These are phyloP conservation scores for Drosophila kanapiae DNA, from an alignment of 1,140 invertebrate species.

Conservation along the genomic window DNA sequence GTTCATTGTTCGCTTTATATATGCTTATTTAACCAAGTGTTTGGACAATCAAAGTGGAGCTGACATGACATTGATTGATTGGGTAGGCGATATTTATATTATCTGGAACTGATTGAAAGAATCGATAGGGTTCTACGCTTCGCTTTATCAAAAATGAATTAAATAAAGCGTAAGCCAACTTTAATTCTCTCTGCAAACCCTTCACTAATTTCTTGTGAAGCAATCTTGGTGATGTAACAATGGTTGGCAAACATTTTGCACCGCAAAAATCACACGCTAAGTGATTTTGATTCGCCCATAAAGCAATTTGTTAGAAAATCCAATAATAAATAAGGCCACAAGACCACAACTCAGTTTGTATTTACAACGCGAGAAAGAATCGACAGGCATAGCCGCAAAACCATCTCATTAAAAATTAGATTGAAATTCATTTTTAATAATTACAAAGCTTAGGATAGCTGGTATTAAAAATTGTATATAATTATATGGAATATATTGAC, in stretches of 20 bases:
- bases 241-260: constrained; percentile 17
- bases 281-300: constrained; percentile 44
- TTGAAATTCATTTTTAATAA: constrained; percentile 72
- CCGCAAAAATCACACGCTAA: constrained; percentile 64
- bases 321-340: constrained; percentile 26
- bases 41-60: constrained; percentile 35
- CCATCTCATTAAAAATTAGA: constrained; percentile 76
- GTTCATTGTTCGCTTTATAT: constrained; percentile 36
- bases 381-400: constrained; percentile 41
- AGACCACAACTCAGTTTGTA: constrained; percentile 39
- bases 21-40: constrained; percentile 44
- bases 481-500: constrained; percentile 3
- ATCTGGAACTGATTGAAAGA: constrained; percentile 37
- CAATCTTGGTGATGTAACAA: not conserved
- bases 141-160: not conserved
- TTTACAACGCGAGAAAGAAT: constrained; percentile 6
- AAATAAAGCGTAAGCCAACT: not conserved
- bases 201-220: constrained; percentile 1
- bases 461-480: constrained; percentile 10
- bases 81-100: constrained; percentile 38
- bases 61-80: constrained; percentile 52
- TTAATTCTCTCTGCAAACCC: not conserved
- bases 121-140: not conserved
- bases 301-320: constrained; percentile 35
- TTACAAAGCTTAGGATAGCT: constrained; percentile 8